Evolutionary conservation across 2,113 vertebrate species (phyloP).

Genomic region (Octodon degus): DNA sequence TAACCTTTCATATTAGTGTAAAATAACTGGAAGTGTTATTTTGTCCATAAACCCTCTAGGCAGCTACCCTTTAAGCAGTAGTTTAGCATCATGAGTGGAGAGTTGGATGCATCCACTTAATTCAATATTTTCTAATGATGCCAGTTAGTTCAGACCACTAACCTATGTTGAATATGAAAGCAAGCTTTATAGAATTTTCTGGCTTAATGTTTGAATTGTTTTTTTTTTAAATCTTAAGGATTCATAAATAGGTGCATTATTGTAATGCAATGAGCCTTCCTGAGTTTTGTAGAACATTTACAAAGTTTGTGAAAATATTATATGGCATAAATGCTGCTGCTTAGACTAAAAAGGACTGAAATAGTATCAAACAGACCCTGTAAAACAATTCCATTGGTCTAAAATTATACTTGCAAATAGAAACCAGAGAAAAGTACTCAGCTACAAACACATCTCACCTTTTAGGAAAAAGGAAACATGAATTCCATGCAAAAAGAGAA

Average conservation of each 20-base stretch:
- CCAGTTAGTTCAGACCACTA: background rate
- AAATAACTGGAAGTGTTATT: background rate
- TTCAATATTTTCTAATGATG: background rate
- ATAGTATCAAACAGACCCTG: background rate
- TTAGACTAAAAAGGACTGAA: background rate
- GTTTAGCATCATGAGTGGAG: background rate
- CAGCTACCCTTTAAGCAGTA: background rate
- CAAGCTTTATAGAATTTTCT: background rate
- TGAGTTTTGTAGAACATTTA: background rate
- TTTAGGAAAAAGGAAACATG: background rate
- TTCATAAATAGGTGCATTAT: background rate
- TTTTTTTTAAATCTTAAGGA: background rate
- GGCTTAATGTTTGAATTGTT: background rate
- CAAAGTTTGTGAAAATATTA: background rate
- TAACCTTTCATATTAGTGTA: background rate
- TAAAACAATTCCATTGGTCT: background rate
- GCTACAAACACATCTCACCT: background rate
- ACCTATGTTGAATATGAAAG: background rate
- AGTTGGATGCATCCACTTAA: background rate
- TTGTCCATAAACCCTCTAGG: background rate
- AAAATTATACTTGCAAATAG: background rate
- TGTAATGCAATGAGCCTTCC: background rate
- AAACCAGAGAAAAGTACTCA: background rate
- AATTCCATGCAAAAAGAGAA: background rate
- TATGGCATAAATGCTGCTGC: background rate